Percentiles rank a stretch among this genome's conserved stretches.
phyloP scores from a whole-genome alignment of 1,140 invertebrate species.

The Catajapyx aquilonaris region DNA sequence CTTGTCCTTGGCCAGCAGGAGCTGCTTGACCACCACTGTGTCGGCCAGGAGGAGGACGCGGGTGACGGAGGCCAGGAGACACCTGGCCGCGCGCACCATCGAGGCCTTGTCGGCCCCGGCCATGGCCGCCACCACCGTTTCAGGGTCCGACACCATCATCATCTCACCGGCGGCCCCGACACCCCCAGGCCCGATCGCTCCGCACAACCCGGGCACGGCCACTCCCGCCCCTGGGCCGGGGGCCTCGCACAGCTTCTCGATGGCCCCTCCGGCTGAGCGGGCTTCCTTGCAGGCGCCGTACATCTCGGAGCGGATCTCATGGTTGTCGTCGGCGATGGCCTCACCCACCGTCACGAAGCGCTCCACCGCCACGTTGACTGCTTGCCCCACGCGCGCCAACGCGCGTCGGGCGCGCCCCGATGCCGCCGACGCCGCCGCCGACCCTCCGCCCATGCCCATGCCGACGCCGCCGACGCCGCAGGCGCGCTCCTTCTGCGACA shows the following conservation, averaged over 20 bases:
- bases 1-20: conserved; percentile 89
- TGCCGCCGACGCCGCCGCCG: conserved; percentile 17
- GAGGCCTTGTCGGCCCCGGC: conserved; percentile 21
- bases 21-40: conserved; percentile 91
- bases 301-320: conserved; percentile 91
- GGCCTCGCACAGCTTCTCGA: conserved; percentile 68
- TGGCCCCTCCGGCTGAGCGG: conserved; percentile 64
- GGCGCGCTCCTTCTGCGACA: conserved; percentile 35
- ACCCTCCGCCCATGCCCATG: conserved; percentile 27
- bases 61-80: conserved; percentile 84
- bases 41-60: conserved; percentile 94
- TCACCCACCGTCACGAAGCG: conserved; percentile 94
- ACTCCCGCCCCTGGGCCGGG: conserved; percentile 25
- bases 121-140: conserved; percentile 35
- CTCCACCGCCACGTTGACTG: conserved; percentile 89
- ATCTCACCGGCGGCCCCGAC: background rate
- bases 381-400: conserved; percentile 78
- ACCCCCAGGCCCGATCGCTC: too few species aligned
- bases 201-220: conserved; percentile 48
- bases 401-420: conserved; percentile 39
- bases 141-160: background rate
- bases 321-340: conserved; percentile 93
- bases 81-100: conserved; percentile 76
- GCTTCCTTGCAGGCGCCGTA: conserved; percentile 95
- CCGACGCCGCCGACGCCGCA: conserved; percentile 26